Conservation (phyloP, 2,113 vertebrate species). For the Grallaria varia region DNA sequence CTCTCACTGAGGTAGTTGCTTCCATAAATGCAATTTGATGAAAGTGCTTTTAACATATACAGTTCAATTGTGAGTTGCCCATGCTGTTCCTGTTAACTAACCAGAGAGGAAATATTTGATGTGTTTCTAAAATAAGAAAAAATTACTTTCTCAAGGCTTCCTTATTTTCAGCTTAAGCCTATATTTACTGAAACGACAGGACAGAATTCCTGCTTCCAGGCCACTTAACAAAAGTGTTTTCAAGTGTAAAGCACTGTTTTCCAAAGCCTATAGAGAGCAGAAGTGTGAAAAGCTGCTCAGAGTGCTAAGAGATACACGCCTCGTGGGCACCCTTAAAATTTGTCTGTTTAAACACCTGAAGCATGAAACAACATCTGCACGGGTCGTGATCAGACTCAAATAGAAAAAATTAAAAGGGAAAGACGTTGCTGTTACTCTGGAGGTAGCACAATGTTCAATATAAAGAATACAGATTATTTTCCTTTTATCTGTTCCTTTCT, state of each 20-base stretch:
- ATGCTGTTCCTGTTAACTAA: neutral
- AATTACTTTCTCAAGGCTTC: neutral
- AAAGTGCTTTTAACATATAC: neutral
- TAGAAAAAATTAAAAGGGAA: constrained; percentile 36
- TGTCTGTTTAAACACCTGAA: constrained; percentile 18
- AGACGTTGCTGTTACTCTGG: neutral
- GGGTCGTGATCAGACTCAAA: constrained; percentile 1
- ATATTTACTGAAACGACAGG: neutral
- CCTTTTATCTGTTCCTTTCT: neutral
- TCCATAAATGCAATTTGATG: neutral
- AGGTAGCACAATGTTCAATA: neutral
- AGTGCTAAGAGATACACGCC: constrained; percentile 48
- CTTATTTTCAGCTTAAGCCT: neutral
- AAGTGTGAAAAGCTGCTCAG: constrained; percentile 60
- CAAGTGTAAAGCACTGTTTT: constrained; percentile 26
- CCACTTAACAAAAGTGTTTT: constrained; percentile 36
- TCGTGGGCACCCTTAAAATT: constrained; percentile 1
- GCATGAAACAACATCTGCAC: constrained; percentile 12
- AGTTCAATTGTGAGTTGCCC: neutral
- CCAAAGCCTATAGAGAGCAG: neutral
- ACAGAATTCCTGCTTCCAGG: constrained; percentile 11
- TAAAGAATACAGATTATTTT: neutral
- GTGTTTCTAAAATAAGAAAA: neutral
- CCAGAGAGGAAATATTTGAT: neutral
- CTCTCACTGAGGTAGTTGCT: neutral